Conservation (phyloP, 2,888 invertebrate genomes). For the Barypeithes pellucidus region DNA sequence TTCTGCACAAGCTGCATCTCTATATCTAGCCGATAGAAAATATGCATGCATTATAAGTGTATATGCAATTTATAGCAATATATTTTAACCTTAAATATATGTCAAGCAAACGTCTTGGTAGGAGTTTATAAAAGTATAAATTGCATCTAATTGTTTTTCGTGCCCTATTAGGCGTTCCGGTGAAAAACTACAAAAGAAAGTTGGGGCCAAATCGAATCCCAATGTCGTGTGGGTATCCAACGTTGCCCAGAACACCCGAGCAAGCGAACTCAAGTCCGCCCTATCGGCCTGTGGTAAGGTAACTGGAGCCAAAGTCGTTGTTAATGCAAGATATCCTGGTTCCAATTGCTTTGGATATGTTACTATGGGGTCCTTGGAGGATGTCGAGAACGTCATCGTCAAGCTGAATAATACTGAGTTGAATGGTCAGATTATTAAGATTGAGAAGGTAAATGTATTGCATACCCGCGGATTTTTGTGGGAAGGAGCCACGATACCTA, state of each 20-base stretch:
- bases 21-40: too few relatives aligned
- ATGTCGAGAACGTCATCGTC: slow-evolving; percentile 92
- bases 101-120: not conserved
- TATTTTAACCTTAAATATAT: not conserved
- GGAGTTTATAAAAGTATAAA: not conserved
- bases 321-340: slow-evolving; percentile 93
- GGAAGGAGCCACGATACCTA: too few relatives aligned
- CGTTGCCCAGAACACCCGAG: slow-evolving; percentile 90
- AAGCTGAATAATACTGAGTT: slow-evolving; percentile 94
- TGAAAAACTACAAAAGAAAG: slow-evolving; percentile 55
- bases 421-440: slow-evolving; percentile 95
- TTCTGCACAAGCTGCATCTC: too few relatives aligned
- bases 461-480: too few relatives aligned
- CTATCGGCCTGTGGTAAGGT: slow-evolving; percentile 96
- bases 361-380: slow-evolving; percentile 92
- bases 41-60: too few relatives aligned
- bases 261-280: slow-evolving; percentile 94
- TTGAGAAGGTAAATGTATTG: slow-evolving; percentile 86
- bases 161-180: slow-evolving; percentile 31
- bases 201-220: slow-evolving; percentile 59
- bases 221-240: slow-evolving; percentile 97
- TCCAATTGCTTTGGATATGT: slow-evolving; percentile 97
- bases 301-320: slow-evolving; percentile 96
- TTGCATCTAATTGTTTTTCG: not conserved
- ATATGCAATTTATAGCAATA: not conserved